Conservation (phyloP, 2,888 invertebrate species). For the Nephrotoma appendiculata region DNA sequence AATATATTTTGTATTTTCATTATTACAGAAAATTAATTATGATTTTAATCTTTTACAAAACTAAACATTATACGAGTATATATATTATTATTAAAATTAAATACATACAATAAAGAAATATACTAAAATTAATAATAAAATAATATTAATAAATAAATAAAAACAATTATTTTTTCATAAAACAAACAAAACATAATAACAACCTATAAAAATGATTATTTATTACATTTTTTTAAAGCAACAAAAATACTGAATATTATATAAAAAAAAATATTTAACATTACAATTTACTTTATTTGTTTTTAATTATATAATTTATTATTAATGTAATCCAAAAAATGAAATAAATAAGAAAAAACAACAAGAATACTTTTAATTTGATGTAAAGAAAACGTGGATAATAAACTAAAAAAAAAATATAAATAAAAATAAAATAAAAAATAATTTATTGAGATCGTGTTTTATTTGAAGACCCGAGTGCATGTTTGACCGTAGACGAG, state of each 20-base stretch:
- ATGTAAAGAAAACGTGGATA: background rate
- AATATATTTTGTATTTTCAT: background rate
- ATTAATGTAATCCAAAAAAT: background rate
- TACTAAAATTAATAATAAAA: background rate
- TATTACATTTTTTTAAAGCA: background rate
- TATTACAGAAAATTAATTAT: background rate
- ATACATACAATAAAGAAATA: background rate
- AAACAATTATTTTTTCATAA: background rate
- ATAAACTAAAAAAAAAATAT: background rate
- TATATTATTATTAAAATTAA: background rate
- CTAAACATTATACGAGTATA: background rate
- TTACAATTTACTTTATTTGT: background rate
- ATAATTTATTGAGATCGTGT: background rate
- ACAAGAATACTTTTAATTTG: background rate
- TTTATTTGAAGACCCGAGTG: background rate
- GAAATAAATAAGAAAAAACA: background rate
- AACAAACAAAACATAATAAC: background rate
- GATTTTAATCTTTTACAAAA: background rate
- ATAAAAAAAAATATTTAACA: background rate
- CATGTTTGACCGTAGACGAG: no score
- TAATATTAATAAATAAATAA: background rate
- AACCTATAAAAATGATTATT: background rate
- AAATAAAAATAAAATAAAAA: background rate
- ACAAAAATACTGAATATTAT: background rate
- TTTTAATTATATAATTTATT: background rate